Evolutionary conservation across 2,888 invertebrate species (phyloP).

Genomic region (Leucozona laternaria): DNA sequence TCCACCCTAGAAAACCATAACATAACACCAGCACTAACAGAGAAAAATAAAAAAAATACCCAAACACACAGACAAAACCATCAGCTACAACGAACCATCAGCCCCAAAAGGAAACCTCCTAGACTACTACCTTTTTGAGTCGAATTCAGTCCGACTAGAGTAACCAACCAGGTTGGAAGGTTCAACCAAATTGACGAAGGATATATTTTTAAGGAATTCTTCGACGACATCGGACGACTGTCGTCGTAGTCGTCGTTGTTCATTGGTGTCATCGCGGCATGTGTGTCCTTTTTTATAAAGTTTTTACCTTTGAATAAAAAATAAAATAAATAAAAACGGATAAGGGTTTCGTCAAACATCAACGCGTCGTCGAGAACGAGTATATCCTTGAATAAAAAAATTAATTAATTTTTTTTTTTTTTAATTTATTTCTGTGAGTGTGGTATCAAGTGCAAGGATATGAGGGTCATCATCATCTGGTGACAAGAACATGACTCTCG

Average conservation of each 20-base stretch:
- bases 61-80: constrained; percentile 39
- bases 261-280: constrained; percentile 15
- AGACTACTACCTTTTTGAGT: constrained; percentile 70
- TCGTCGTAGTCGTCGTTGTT: neutral
- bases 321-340: constrained; percentile 22
- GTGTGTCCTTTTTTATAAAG: constrained; percentile 29
- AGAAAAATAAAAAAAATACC: constrained; percentile 12
- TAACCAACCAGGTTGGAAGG: constrained; percentile 77
- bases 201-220: constrained; percentile 75
- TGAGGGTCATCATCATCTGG: constrained; percentile 34
- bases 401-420: constrained; percentile 54
- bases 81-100: constrained; percentile 17
- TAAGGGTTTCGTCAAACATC: constrained; percentile 60
- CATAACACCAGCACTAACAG: constrained; percentile 25
- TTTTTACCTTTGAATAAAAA: constrained; percentile 4
- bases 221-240: constrained; percentile 84
- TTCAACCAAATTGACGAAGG: constrained; percentile 60
- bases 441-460: constrained; percentile 51
- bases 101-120: constrained; percentile 67
- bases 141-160: constrained; percentile 75
- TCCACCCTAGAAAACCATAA: constrained; percentile 62
- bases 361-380: constrained; percentile 37
- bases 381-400: constrained; percentile 67
- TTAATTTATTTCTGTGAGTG: constrained; percentile 31
- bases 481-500: constrained; percentile 39